Conservation (phyloP, 2,113 vertebrate genomes). For the Spermophilus dauricus region DNA sequence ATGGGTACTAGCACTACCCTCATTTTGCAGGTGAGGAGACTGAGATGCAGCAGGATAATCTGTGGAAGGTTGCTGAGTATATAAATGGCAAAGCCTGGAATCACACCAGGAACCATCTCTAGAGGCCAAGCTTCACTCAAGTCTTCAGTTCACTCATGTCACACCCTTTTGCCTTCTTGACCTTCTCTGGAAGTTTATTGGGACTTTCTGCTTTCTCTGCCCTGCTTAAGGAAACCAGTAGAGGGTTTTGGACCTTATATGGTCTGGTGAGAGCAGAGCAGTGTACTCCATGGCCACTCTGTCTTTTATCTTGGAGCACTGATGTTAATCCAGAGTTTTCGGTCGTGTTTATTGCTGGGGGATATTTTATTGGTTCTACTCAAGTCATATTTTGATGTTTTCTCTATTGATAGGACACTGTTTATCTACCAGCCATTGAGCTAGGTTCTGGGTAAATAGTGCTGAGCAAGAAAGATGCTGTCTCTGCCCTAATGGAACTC, state of each 20-base stretch:
- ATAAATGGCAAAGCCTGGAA: background rate
- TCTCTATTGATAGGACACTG: background rate
- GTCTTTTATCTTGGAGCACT: background rate
- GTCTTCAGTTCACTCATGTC: background rate
- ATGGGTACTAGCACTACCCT: background rate
- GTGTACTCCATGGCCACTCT: background rate
- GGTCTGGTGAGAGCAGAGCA: background rate
- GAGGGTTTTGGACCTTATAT: background rate
- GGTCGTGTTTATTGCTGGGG: background rate
- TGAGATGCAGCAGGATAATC: background rate
- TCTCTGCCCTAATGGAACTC: background rate
- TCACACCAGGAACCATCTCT: background rate
- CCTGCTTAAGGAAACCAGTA: background rate
- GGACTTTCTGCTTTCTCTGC: background rate
- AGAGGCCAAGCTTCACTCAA: background rate
- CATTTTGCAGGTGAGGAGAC: background rate
- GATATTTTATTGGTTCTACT: background rate
- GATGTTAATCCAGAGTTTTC: background rate
- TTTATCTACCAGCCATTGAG: background rate
- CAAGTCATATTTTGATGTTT: background rate
- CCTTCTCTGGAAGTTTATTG: background rate
- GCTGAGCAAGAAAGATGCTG: background rate
- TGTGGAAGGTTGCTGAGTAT: background rate
- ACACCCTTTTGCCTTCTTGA: background rate
- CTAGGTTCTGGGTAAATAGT: background rate